These are phyloP conservation scores for Malurus alboscapulatus DNA, from an alignment of 2,113 vertebrate species.

Conservation along the genomic window DNA sequence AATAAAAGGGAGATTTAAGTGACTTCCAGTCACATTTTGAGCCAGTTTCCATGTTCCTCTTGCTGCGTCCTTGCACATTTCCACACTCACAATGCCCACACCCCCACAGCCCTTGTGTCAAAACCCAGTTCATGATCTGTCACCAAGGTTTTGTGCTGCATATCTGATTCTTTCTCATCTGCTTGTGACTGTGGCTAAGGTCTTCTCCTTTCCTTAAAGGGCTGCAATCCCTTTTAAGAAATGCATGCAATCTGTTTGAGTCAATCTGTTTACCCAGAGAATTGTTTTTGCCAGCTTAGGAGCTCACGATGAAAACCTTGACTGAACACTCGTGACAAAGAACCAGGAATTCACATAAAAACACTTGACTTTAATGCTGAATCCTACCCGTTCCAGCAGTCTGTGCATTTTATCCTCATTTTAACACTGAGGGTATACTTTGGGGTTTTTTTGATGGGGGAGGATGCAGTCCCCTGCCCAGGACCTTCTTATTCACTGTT, in stretches of 20 bases:
- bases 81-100: fast-evolving
- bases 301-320: background rate
- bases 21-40: background rate
- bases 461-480: background rate
- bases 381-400: background rate
- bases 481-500: fast-evolving
- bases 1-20: background rate
- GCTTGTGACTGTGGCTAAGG: background rate
- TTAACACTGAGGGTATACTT: fast-evolving
- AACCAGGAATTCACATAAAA: background rate
- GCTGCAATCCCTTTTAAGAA: background rate
- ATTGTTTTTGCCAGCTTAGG: background rate
- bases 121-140: fast-evolving
- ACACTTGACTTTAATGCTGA: background rate
- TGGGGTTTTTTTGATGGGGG: background rate
- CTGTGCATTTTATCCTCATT: background rate
- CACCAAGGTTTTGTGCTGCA: background rate
- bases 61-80: background rate
- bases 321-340: background rate
- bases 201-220: background rate
- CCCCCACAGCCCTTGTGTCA: fast-evolving
- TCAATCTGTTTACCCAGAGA: background rate
- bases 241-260: fast-evolving
- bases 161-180: background rate
- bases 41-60: background rate